Conservation (phyloP, 2,113 vertebrate genomes). For the Gracilinanus agilis region DNA sequence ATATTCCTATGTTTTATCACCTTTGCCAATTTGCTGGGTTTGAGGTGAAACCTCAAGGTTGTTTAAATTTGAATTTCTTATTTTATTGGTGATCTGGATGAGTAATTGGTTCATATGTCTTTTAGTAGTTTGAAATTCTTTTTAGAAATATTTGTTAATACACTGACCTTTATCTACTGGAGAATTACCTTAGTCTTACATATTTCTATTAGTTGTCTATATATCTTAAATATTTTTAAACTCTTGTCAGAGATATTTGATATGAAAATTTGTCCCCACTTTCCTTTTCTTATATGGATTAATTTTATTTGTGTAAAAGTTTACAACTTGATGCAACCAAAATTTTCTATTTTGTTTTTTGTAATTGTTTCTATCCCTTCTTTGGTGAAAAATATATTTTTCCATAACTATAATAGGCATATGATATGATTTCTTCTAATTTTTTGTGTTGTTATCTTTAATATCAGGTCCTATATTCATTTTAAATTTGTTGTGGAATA, state of each 20-base stretch:
- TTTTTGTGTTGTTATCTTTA: not conserved
- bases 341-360: not conserved
- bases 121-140: not conserved
- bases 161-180: not conserved
- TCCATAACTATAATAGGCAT: not conserved
- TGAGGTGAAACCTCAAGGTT: not conserved
- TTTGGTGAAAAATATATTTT: not conserved
- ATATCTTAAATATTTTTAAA: not conserved
- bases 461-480: not conserved
- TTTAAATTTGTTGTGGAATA: not conserved
- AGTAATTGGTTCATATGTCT: not conserved
- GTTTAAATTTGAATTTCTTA: not conserved
- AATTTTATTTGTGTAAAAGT: not conserved
- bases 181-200: not conserved
- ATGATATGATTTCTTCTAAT: not conserved
- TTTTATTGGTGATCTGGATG: not conserved
- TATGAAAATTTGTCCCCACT: not conserved
- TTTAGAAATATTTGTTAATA: not conserved
- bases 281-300: not conserved
- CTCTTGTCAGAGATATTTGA: not conserved
- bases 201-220: not conserved
- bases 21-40: not conserved
- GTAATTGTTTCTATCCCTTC: not conserved
- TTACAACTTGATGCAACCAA: not conserved
- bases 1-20: not conserved